phyloP scores from a whole-genome alignment of 2,888 invertebrate genomes.

The Bruchidius siliquastri region DNA sequence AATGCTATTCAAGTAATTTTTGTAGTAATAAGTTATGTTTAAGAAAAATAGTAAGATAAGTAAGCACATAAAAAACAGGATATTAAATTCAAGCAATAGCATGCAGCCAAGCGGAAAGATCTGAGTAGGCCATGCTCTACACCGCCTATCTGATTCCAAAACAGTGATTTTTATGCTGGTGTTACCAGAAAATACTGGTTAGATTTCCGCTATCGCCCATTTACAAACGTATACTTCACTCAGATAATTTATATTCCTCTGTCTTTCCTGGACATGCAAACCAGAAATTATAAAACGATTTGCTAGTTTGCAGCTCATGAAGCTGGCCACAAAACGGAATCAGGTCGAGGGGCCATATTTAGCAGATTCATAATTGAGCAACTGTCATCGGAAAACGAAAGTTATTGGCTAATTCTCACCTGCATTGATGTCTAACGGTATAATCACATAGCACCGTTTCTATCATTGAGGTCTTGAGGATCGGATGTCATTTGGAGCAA shows the following conservation, averaged over 20 bases:
- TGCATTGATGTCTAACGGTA: slow-evolving; percentile 40
- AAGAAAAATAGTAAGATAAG: too few relatives aligned
- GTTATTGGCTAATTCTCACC: slow-evolving; percentile 33
- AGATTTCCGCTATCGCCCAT: neutral
- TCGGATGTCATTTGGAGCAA: neutral
- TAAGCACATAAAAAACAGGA: too few relatives aligned
- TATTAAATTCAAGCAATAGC: too few relatives aligned
- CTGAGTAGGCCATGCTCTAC: too few relatives aligned
- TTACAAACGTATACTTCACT: neutral
- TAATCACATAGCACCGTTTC: slow-evolving; percentile 40
- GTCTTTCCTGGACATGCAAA: neutral
- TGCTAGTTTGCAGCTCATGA: neutral
- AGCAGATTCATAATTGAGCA: neutral
- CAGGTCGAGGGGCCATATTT: neutral
- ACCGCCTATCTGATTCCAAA: neutral
- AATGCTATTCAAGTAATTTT: too few relatives aligned
- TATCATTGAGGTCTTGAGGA: slow-evolving; percentile 35
- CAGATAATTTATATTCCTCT: neutral
- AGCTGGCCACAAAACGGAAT: neutral
- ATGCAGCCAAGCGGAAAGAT: too few relatives aligned
- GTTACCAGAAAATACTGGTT: neutral
- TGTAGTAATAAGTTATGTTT: too few relatives aligned
- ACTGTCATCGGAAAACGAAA: slow-evolving; percentile 23
- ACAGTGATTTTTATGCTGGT: neutral
- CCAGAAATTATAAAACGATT: neutral